Conservation (phyloP, 2,113 vertebrate species). For the Leuciscus idus region DNA sequence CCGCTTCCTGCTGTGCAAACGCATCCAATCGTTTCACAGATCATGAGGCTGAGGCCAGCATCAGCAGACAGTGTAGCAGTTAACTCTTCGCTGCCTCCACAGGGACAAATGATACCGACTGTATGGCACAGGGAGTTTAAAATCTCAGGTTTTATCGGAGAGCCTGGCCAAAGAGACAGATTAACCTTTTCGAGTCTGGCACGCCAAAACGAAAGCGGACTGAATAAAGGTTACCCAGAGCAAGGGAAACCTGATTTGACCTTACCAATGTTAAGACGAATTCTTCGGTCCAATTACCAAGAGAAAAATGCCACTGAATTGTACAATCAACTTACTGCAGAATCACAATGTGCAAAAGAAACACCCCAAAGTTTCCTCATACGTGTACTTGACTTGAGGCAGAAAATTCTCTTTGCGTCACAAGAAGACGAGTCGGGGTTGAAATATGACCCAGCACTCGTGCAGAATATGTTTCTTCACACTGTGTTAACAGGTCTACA, state of each 20-base stretch:
- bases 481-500: no score
- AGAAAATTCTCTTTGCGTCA: constrained; percentile 18
- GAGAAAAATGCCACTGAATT: constrained; percentile 28
- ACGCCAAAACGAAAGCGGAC: no score
- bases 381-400: neutral
- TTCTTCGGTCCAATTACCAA: constrained; percentile 28
- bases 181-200: no score
- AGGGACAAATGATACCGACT: no score
- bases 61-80: no score
- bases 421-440: constrained; percentile 29
- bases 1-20: no score
- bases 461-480: neutral
- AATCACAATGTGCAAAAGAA: constrained; percentile 12
- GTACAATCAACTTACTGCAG: constrained; percentile 19
- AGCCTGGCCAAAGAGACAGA: no score
- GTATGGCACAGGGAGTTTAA: no score
- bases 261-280: constrained; percentile 1
- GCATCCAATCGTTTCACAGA: no score
- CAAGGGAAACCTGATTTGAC: constrained; percentile 21
- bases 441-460: constrained; percentile 34
- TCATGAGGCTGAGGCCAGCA: no score
- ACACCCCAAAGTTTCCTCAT: constrained; percentile 33
- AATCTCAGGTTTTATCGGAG: no score
- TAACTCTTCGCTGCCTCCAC: no score
- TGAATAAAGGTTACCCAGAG: neutral